phyloP scores from a whole-genome alignment of 2,888 invertebrate species.

The Ischnus inquisitorius region DNA sequence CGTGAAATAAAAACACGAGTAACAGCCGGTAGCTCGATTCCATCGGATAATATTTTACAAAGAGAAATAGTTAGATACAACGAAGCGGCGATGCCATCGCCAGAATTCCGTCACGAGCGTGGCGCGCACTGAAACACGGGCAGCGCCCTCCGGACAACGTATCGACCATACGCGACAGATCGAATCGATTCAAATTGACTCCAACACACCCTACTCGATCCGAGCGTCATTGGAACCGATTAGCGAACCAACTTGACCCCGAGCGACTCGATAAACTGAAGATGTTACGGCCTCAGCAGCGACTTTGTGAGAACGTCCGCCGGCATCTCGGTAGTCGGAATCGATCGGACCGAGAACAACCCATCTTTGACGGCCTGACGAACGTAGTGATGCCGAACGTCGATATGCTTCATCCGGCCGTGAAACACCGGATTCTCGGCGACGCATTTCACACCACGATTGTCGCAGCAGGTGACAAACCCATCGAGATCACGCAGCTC shows the following conservation, averaged over 20 bases:
- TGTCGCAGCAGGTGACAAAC: conserved; percentile 41
- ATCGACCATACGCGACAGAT: no score
- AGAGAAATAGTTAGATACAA: no score
- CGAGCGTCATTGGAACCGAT: conserved; percentile 15
- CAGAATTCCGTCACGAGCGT: no score
- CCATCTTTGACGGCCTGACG: conserved; percentile 34
- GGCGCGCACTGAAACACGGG: no score
- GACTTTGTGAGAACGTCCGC: conserved; percentile 71
- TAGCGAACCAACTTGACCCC: conserved; percentile 64
- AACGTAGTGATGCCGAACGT: conserved; percentile 54
- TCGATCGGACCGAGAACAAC: conserved; percentile 29
- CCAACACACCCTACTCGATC: conserved; percentile 37
- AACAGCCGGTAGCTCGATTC: no score
- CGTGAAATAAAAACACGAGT: no score
- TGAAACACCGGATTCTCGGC: conserved; percentile 45
- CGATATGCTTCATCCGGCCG: conserved; percentile 53
- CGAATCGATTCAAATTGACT: neutral
- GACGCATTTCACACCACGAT: conserved; percentile 36
- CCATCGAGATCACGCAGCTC: neutral
- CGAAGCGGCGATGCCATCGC: no score
- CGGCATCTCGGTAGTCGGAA: conserved; percentile 35
- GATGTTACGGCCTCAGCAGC: conserved; percentile 81
- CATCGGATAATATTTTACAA: no score
- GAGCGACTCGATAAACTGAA: neutral
- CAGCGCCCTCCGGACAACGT: no score